Conservation (phyloP, 2,113 vertebrate genomes). For the Trochalopteron elliotii region DNA sequence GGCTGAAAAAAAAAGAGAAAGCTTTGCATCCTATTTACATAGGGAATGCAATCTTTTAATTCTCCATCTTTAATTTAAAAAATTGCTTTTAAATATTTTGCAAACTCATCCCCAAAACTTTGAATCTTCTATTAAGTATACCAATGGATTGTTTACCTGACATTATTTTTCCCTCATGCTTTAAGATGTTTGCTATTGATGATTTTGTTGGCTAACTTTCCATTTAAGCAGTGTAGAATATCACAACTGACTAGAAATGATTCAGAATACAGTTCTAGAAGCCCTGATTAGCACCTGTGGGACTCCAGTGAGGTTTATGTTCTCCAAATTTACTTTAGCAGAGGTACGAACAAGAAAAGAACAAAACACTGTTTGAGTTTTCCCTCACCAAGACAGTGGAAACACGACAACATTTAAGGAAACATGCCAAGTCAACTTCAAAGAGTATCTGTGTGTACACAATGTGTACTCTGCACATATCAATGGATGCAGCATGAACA, state of each 20-base stretch:
- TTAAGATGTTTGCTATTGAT: neutral
- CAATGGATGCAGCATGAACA: rapidly evolving
- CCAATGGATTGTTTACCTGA: neutral
- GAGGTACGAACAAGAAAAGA: neutral
- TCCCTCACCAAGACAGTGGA: neutral
- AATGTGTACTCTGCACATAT: neutral
- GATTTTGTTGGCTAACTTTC: neutral
- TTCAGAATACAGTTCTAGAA: neutral
- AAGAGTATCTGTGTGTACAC: neutral
- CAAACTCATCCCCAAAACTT: neutral
- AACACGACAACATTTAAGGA: neutral
- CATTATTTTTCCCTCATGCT: neutral
- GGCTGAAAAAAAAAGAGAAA: neutral
- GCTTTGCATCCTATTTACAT: neutral
- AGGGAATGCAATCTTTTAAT: neutral
- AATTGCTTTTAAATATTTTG: neutral
- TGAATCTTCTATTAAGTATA: neutral
- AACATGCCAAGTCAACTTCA: neutral
- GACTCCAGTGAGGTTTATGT: neutral
- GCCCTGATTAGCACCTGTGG: neutral
- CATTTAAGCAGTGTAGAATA: neutral
- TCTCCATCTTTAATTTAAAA: neutral
- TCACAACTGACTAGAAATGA: neutral
- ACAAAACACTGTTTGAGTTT: neutral
- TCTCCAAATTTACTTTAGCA: neutral